Evolutionary conservation across 1,140 invertebrate genomes (phyloP).

Genomic region (Brachionus koreanus): DNA sequence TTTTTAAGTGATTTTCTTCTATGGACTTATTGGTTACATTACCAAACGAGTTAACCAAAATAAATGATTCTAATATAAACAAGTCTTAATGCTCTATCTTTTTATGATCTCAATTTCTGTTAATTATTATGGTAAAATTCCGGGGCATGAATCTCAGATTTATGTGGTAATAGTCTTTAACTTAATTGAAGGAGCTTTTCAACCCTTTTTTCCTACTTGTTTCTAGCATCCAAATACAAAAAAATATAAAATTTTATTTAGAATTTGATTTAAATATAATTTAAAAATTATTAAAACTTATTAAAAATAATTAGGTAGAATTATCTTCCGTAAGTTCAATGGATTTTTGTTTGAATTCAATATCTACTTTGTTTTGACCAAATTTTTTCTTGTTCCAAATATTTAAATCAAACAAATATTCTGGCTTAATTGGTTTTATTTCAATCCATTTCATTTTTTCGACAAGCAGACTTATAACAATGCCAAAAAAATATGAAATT

Average conservation of each 20-base stretch:
- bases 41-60: background rate
- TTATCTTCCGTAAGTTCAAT: background rate
- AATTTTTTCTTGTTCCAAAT: background rate
- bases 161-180: too few species aligned
- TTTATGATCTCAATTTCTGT: background rate
- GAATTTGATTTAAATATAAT: background rate
- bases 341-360: background rate
- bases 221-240: too few species aligned
- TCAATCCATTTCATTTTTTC: conserved; percentile 26
- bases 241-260: too few species aligned
- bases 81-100: background rate
- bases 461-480: background rate
- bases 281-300: too few species aligned
- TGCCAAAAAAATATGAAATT: conserved; percentile 14
- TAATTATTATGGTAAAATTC: too few species aligned
- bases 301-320: background rate
- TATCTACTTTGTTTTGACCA: background rate
- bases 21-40: background rate
- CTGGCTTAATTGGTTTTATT: background rate
- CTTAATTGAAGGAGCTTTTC: too few species aligned
- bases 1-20: background rate
- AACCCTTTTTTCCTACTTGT: too few species aligned
- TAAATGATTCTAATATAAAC: background rate
- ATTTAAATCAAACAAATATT: background rate
- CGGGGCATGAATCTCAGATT: too few species aligned